Evolutionary conservation across 1,140 invertebrate genomes (phyloP), one percentile per base, ranked within the genome.

Genomic region (Ladona fulva): DNA sequence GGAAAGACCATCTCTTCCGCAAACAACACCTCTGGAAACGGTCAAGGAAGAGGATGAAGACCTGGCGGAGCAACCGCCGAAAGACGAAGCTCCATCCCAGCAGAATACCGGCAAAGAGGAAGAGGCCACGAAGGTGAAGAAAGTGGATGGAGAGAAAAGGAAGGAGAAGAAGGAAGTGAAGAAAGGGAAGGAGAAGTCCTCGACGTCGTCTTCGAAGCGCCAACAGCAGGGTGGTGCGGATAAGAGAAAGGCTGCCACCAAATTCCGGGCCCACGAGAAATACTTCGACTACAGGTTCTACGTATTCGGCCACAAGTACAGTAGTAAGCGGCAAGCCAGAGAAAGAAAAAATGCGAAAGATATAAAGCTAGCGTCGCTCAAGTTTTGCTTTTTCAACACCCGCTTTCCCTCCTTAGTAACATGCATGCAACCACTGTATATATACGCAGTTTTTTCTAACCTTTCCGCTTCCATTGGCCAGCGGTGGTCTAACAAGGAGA

Each of bases 281-380:
- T 84, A 84, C 78, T 84, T 84, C 78, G 82, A 83, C 77, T 81
- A 82, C 80, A 83, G 82, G 75, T 81, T 83, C 77, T 84, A 82
- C 78, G 80, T 84, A 3, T 84, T 83, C 74, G 83, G 83, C 16
- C 83, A 84, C 78, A 84, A 83, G 76, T 83, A 84, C 66, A 83
- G 83, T 74, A 84, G 83, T 84, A 79, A 82, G 83, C 81, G 59
- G 52, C 52, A 22, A 66, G n/a, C 52, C 29, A 37, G 29, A 37
- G 29, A 37, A 37, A 37, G 29, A 37, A 37, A 37, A 37, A 37
- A 37, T 37, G 29, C 29, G 8, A 37, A 37, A 37, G 29, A 37
- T 37, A 37, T 37, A 37, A 37, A 37, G 29, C 29, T 37, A 37
- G 29, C 29, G 29, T 37, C 29, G 29, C 29, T 37, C 8, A 37